Percentiles rank a stretch among this genome's conserved stretches.
phyloP scores from a whole-genome alignment of 2,113 vertebrate genomes.

The Anthoscopus minutus region DNA sequence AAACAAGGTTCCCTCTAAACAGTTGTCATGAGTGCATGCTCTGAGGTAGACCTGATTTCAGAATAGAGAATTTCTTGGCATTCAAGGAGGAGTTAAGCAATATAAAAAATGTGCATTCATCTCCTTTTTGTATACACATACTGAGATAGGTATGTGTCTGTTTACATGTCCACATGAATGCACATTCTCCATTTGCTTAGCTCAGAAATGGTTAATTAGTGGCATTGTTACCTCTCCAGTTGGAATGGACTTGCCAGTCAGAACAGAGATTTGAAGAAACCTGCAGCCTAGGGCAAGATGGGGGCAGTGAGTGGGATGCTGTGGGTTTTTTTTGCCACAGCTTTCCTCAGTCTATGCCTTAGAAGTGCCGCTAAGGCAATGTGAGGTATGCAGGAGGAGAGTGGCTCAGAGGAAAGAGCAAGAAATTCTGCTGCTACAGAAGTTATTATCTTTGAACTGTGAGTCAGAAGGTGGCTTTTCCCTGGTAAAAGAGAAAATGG shows the following conservation, averaged over 20 bases:
- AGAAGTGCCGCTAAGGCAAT: background rate
- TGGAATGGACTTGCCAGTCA: background rate
- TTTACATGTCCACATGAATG: background rate
- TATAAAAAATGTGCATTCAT: background rate
- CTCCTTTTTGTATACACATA: background rate
- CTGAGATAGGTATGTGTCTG: background rate
- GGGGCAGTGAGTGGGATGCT: background rate
- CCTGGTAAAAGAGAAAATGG: background rate
- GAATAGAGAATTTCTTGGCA: background rate
- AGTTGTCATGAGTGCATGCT: background rate
- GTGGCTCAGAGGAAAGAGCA: background rate
- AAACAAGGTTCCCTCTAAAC: background rate
- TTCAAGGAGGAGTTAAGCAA: background rate
- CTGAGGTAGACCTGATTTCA: background rate
- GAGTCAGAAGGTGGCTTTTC: background rate
- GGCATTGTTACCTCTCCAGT: background rate
- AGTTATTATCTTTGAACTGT: background rate
- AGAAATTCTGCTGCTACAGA: background rate
- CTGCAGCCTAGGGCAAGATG: background rate
- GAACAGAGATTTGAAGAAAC: background rate
- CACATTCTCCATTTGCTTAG: background rate
- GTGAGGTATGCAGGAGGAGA: background rate
- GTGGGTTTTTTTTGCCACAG: background rate
- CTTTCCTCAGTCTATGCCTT: background rate
- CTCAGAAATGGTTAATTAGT: background rate